Conservation (phyloP, 2,797 vertebrate genomes). For the Falco novaeseelandiae region DNA sequence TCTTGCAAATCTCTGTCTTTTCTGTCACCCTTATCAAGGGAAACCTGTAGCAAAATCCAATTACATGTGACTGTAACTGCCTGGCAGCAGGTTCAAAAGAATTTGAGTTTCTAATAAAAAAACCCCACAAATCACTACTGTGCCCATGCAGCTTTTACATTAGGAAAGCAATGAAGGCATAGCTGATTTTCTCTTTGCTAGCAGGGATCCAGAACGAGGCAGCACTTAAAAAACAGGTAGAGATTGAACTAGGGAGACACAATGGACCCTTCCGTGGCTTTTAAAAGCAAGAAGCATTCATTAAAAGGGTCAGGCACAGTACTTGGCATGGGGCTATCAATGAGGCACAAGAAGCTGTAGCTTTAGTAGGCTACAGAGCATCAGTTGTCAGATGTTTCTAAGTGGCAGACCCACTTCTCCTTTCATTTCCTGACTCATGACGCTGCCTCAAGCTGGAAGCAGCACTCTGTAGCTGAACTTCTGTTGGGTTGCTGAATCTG, state of each 20-base stretch:
- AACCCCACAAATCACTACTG: neutral
- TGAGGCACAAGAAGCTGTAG: neutral
- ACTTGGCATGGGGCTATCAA: neutral
- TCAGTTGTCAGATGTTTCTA: neutral
- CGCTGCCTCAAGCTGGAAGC: neutral
- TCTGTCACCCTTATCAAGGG: slow-evolving; percentile 86
- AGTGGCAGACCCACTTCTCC: neutral
- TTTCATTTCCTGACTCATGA: neutral
- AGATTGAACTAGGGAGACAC: neutral
- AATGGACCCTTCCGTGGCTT: neutral
- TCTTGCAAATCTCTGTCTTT: slow-evolving; percentile 80
- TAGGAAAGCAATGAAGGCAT: neutral
- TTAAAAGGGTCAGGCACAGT: neutral
- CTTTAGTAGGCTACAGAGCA: neutral
- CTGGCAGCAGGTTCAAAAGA: neutral
- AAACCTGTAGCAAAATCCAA: slow-evolving; percentile 77
- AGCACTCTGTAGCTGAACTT: neutral
- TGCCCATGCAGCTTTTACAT: neutral
- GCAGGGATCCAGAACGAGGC: neutral
- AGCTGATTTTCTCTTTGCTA: neutral
- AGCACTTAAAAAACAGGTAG: neutral
- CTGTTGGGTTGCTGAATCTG: neutral
- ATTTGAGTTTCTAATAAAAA: neutral
- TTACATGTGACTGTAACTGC: neutral
- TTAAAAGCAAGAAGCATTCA: neutral